Conservation (phyloP, 2,113 vertebrate genomes). For the Collichthys lucidus region DNA sequence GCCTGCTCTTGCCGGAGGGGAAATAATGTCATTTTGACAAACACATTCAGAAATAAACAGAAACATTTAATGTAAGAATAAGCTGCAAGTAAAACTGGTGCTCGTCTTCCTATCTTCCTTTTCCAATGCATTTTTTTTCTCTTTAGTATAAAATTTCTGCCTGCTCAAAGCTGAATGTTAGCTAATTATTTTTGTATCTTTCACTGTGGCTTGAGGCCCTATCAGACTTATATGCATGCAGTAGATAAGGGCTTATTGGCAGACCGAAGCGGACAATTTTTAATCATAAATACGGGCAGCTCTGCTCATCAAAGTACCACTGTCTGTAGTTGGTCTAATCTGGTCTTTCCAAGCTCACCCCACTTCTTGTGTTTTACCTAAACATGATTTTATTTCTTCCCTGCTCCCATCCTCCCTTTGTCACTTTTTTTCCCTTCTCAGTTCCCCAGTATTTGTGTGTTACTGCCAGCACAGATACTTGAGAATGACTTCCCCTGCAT, state of each 20-base stretch:
- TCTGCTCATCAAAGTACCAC: constrained; percentile 81
- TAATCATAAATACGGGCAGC: constrained; percentile 80
- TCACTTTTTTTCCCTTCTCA: constrained; percentile 12
- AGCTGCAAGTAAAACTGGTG: constrained; percentile 62
- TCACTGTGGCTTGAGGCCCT: constrained; percentile 80
- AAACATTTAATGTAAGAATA: constrained; percentile 63
- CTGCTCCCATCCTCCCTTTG: background rate
- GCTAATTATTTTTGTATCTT: constrained; percentile 88
- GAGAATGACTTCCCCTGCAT: constrained; percentile 19
- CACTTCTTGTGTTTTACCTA: constrained; percentile 55
- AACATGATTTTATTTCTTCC: constrained; percentile 58
- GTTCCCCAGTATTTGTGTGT: constrained; percentile 11
- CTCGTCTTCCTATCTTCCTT: constrained; percentile 62
- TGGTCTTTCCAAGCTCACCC: constrained; percentile 70
- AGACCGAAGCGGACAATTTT: constrained; percentile 76
- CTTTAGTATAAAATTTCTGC: constrained; percentile 64
- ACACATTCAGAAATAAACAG: constrained; percentile 57
- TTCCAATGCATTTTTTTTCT: constrained; percentile 48
- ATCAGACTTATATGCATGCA: constrained; percentile 82
- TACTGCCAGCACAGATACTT: constrained; percentile 12
- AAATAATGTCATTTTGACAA: constrained; percentile 54
- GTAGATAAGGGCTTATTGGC: constrained; percentile 84
- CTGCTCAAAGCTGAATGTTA: constrained; percentile 82
- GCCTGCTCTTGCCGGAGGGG: constrained; percentile 36
- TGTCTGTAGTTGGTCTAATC: constrained; percentile 79